Percentiles rank a stretch among this genome's conserved stretches.
Evolutionary conservation across 2,888 invertebrate genomes (phyloP).

Genomic region (Dolichomitus sp.): DNA sequence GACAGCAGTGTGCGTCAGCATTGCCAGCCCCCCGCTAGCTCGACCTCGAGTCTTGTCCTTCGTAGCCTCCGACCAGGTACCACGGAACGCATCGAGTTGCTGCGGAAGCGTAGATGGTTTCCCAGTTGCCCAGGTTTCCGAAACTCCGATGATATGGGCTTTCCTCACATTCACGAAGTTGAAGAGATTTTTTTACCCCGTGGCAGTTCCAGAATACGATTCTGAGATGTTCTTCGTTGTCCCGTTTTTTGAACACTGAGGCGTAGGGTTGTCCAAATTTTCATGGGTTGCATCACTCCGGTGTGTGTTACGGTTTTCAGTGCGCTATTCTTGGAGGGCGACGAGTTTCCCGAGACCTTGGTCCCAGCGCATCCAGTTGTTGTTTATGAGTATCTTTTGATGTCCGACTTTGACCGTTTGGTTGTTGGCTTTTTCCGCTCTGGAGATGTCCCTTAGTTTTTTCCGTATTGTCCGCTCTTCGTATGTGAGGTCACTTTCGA

Average conservation of each 20-base stretch:
- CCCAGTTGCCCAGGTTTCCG: too few relatives aligned
- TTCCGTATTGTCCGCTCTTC: background rate
- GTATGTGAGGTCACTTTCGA: too few relatives aligned
- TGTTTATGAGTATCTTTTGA: background rate
- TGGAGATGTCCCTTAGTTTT: background rate
- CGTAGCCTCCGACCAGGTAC: background rate
- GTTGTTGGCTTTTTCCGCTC: background rate
- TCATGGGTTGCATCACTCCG: background rate
- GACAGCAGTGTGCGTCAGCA: background rate
- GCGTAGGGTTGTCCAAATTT: background rate
- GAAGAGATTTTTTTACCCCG: conserved; percentile 10
- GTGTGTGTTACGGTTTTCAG: background rate
- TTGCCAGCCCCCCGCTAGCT: conserved; percentile 1
- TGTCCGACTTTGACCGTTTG: background rate
- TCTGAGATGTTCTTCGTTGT: background rate
- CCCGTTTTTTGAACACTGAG: conserved; percentile 15
- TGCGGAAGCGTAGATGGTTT: background rate
- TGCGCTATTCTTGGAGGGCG: background rate
- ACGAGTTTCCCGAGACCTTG: background rate
- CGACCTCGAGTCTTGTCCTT: background rate
- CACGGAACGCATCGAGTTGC: background rate
- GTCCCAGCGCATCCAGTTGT: background rate
- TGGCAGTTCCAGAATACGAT: conserved; percentile 22
- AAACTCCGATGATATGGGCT: background rate
- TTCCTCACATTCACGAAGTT: background rate